A percentile compares a stretch with the other conserved stretches of the same genome.
phyloP scores from a whole-genome alignment of 1,140 invertebrate genomes.

The Homalodisca vitripennis region DNA sequence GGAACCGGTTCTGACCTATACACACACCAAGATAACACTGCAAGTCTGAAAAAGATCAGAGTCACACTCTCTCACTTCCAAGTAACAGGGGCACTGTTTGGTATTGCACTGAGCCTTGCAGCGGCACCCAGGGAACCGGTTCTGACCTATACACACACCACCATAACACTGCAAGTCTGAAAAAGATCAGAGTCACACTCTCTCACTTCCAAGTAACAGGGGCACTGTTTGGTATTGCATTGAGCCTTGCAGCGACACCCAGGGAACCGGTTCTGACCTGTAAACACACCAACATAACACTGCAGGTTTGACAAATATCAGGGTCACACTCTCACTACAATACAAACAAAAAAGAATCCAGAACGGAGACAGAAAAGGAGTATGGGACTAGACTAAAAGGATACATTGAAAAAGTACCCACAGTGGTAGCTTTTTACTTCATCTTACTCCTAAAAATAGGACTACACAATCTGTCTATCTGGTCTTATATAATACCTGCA shows the following conservation, averaged over 20 bases:
- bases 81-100: slow-evolving; percentile 97
- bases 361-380: no score
- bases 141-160: slow-evolving; percentile 65
- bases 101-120: slow-evolving; percentile 99
- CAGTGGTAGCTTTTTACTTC: no score
- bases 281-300: slow-evolving; percentile 37
- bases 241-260: slow-evolving; percentile 97
- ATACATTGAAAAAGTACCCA: no score
- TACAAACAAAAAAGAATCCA: no score
- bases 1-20: slow-evolving; percentile 91
- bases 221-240: slow-evolving; percentile 98
- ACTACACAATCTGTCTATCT: no score
- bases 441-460: no score
- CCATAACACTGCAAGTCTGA: slow-evolving; percentile 92
- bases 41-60: slow-evolving; percentile 97
- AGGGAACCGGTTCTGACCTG: slow-evolving; percentile 93
- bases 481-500: no score
- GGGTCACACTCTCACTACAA: slow-evolving; percentile 90
- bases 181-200: slow-evolving; percentile 99
- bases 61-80: slow-evolving; percentile 97
- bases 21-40: slow-evolving; percentile 36
- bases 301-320: slow-evolving; percentile 95
- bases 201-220: slow-evolving; percentile 95
- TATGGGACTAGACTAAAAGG: no score
- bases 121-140: slow-evolving; percentile 95